Evolutionary conservation across 2,797 vertebrate species (phyloP).

Genomic region (Channa striata): DNA sequence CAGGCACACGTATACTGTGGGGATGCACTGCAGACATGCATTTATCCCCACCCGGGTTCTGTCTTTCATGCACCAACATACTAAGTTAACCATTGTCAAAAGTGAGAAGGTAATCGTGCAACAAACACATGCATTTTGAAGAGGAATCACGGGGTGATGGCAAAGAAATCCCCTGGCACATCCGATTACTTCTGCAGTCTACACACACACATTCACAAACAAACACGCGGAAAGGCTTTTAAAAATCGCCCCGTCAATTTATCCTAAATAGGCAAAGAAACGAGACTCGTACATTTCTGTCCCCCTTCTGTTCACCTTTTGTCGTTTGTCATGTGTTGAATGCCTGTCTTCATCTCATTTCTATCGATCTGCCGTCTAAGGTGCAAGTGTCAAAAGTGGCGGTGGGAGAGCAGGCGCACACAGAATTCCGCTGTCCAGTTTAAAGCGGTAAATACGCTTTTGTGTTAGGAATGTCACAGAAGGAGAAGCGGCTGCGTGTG

Average conservation of each 20-base stretch:
- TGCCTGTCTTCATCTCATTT: slow-evolving; percentile 48
- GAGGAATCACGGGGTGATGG: slow-evolving; percentile 28
- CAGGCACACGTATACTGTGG: slow-evolving; percentile 17
- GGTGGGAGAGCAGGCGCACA: slow-evolving; percentile 10
- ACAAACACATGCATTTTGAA: slow-evolving; percentile 13
- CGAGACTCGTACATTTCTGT: slow-evolving; percentile 32
- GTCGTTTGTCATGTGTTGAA: slow-evolving; percentile 49
- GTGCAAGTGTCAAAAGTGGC: slow-evolving; percentile 49
- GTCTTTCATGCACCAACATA: slow-evolving; percentile 4
- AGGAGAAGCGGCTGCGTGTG: slow-evolving; percentile 23
- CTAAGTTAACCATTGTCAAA: slow-evolving; percentile 25
- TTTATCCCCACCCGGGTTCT: slow-evolving; percentile 1
- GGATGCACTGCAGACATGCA: slow-evolving; percentile 6
- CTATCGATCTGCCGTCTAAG: slow-evolving; percentile 55
- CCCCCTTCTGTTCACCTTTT: slow-evolving; percentile 26
- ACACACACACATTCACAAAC: slow-evolving; percentile 23
- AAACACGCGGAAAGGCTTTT: slow-evolving; percentile 36
- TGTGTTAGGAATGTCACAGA: slow-evolving; percentile 43
- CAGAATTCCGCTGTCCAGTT: slow-evolving; percentile 44
- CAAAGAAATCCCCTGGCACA: slow-evolving; percentile 27
- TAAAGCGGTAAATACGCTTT: slow-evolving; percentile 39
- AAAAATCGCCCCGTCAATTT: slow-evolving; percentile 16
- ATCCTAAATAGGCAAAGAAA: slow-evolving; percentile 1
- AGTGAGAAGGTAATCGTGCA: slow-evolving; percentile 18
- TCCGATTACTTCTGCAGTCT: slow-evolving; percentile 40